phyloP scores from a whole-genome alignment of 1,140 invertebrate species.

The Panagrolaimus sp. region DNA sequence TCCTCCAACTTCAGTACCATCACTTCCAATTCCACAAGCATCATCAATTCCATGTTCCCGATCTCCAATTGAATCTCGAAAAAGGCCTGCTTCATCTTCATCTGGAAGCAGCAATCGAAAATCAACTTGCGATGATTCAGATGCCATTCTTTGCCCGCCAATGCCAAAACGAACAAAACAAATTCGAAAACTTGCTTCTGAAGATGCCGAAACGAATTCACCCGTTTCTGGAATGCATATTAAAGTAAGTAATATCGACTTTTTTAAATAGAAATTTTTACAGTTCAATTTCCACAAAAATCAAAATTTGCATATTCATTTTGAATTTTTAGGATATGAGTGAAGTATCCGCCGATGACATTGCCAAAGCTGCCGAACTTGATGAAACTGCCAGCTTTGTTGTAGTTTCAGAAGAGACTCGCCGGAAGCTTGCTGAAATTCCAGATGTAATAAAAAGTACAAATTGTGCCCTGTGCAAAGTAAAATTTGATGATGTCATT shows the following conservation, averaged over 20 bases:
- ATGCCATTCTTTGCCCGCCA: background rate
- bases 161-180: background rate
- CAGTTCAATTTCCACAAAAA: too few species aligned
- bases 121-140: background rate
- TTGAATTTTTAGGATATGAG: slow-evolving; percentile 70
- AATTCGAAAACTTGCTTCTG: background rate
- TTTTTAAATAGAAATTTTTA: too few species aligned
- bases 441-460: slow-evolving; percentile 93
- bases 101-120: background rate
- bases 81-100: too few species aligned
- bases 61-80: too few species aligned
- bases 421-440: slow-evolving; percentile 85
- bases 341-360: slow-evolving; percentile 62
- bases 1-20: too few species aligned
- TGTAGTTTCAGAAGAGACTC: slow-evolving; percentile 88
- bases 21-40: background rate
- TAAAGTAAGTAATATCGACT: slow-evolving; percentile 61
- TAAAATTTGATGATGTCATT: slow-evolving; percentile 89
- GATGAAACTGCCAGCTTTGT: slow-evolving; percentile 93
- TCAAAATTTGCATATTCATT: too few species aligned
- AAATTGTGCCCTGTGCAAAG: slow-evolving; percentile 84
- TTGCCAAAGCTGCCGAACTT: slow-evolving; percentile 69
- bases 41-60: too few species aligned
- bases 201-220: slow-evolving; percentile 85
- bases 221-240: slow-evolving; percentile 96